Evolutionary conservation across 1,140 invertebrate genomes (phyloP), one percentile per base, ranked within the genome.

Genomic region (Euura lappo): DNA sequence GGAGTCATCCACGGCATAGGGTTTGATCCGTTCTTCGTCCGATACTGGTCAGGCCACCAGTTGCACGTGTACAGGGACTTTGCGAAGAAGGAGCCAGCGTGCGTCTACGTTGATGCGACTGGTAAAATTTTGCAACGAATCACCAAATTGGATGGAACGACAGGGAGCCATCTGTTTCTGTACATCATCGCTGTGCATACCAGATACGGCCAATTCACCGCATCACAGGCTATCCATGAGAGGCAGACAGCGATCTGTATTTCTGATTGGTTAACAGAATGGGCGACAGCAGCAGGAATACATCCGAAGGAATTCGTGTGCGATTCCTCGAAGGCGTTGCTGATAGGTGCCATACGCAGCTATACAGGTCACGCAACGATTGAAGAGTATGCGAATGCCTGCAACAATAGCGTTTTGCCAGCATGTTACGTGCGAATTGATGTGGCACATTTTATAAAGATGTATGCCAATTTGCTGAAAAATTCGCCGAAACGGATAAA

Each of bases 401-500:
- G 76, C 60, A 64, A 11, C 44, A 10, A 68, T 44, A 4, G 11
- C 44, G 45, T 44, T 13, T 43, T 74, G 5, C 77, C 76, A 7
- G 69, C 45, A 2, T 64, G 75, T 4, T 77, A 75, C 64, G 68
- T 74, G 6, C 70, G 73, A 47, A 66, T 81, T 10, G 70, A 74
- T 45, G 72, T 76, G 8, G 77, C 76, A 7, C 68, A 79, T 71
- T 73, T 79, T 66, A 76, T 79, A n/a, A 77, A 76, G 44, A 74
- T 45, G n/a, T 72, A 75, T 65, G 45, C 60, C 0, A 71, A 77
- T 28, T 70, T 6, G 65, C 69, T 70, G 43, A 51, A 71, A 71
- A 8, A 44, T 44, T 4, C 8, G 1, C 44, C 1, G 7, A 67
- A 46, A 47, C n/a, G 65, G 2, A 44, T 74, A 8, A 6, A 43